These are phyloP conservation scores for Butorides virescens DNA, from an alignment of 2,113 vertebrate species.

Conservation along the genomic window DNA sequence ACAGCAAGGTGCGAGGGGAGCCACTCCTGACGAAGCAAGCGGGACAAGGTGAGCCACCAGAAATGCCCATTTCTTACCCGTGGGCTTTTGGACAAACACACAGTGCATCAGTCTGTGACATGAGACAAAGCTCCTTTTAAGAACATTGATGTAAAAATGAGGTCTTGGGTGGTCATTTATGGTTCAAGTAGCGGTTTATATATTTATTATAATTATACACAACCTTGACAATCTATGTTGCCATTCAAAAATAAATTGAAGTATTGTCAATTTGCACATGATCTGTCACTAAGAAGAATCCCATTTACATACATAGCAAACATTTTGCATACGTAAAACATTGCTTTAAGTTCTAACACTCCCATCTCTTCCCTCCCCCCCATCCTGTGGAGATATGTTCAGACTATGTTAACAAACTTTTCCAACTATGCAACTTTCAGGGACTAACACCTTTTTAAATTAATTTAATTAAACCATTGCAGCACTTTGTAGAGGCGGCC, in stretches of 20 bases:
- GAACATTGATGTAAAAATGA: constrained; percentile 11
- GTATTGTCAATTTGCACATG: constrained; percentile 57
- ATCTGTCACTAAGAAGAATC: constrained; percentile 49
- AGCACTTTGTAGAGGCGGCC: not conserved
- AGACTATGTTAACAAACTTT: not conserved
- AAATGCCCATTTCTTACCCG: not conserved
- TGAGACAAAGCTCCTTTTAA: not conserved
- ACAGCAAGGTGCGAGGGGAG: not conserved
- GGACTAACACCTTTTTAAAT: not conserved
- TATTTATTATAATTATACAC: constrained; percentile 73
- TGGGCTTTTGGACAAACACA: not conserved
- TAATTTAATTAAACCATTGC: not conserved
- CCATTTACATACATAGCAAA: constrained; percentile 59
- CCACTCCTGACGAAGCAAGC: too few relatives aligned
- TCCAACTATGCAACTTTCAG: constrained; percentile 22
- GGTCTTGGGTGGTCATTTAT: not conserved
- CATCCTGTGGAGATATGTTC: not conserved
- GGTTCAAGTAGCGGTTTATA: constrained; percentile 57
- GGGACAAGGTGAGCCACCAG: not conserved
- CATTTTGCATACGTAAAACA: constrained; percentile 58
- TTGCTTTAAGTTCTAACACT: not conserved
- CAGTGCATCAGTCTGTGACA: fast-evolving
- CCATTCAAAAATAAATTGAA: constrained; percentile 65
- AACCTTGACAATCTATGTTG: constrained; percentile 58
- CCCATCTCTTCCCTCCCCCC: not conserved